These are phyloP conservation scores for Pediacus dermestoides DNA, from an alignment of 2,888 invertebrate species.

Conservation along the genomic window DNA sequence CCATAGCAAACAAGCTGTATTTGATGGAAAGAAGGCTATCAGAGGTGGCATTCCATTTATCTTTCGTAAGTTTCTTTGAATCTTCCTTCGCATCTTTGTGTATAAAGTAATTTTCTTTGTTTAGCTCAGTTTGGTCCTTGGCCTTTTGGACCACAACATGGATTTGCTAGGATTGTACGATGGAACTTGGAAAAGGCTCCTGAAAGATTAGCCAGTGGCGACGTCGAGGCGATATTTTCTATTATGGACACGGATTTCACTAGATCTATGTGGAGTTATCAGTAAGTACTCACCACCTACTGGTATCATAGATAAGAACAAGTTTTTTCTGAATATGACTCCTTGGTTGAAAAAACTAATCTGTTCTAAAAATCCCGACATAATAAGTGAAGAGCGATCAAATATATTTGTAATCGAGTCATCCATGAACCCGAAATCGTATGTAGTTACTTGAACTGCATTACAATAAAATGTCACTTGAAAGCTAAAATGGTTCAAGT, in stretches of 20 bases:
- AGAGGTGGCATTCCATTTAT: slow-evolving; percentile 95
- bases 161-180: slow-evolving; percentile 88
- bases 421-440: too few species aligned
- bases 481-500: too few species aligned
- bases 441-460: too few species aligned
- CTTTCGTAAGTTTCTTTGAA: slow-evolving; percentile 76
- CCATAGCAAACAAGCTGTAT: slow-evolving; percentile 88
- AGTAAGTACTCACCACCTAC: too few species aligned
- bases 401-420: too few species aligned
- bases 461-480: too few species aligned
- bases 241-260: slow-evolving; percentile 92
- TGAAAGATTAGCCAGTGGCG: slow-evolving; percentile 82
- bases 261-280: slow-evolving; percentile 90
- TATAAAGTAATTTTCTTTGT: slow-evolving; percentile 5
- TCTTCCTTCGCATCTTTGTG: background rate
- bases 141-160: slow-evolving; percentile 94
- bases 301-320: too few species aligned
- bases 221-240: slow-evolving; percentile 88
- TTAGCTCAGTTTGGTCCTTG: slow-evolving; percentile 90
- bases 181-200: slow-evolving; percentile 91
- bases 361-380: too few species aligned
- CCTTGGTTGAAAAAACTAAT: too few species aligned
- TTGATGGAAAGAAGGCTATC: slow-evolving; percentile 94
- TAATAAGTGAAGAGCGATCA: too few species aligned
- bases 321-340: too few species aligned